Evolutionary conservation across 2,797 vertebrate genomes (phyloP), one percentile per base, ranked within the genome.

Genomic region (Epinephelus awoara): DNA sequence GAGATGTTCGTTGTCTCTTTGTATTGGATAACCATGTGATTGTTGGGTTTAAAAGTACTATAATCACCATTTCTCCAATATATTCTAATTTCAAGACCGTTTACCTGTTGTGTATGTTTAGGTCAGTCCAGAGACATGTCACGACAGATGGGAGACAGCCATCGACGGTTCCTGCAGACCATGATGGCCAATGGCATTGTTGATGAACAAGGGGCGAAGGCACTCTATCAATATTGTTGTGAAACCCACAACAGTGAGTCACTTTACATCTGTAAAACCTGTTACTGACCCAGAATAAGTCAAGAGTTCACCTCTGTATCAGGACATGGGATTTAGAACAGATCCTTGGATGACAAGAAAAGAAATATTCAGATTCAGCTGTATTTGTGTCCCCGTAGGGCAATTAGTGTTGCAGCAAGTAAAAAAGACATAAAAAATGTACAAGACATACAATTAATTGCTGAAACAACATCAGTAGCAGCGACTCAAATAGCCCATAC

Each of bases 121-220:
- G 63, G 42, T 56, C 56, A 19, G 21, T 62, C 18, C 69, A 56
- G 50, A 80, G 61, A 51, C 67, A 93, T 96, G 95, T 72, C 87
- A 0, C 89, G 89, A 25, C 72, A 82, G 62, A 96, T 98, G 94
- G 96, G 93, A 0, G 92, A 98, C 21, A 93, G 95, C 68, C 98
- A 99, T 57, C 95, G 96, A 5, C 93, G 96, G 18, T 98, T 99
- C 85, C 87, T 98, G 1, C 98, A 99, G 80, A 83, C 95, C 67
- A 91, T 99, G 85, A 98, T 99, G 97, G 92, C 91, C 25, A 94
- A 89, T 0, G 96, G 97, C 0, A 96, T 98, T 73, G 85, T 97
- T 51, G 95, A 97, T 76, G 95, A 93, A 2, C 83, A 91, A 1
- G 93, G 90, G 1, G 94, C 95, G 0, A 92, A 63, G 69, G 85